Percentiles rank a stretch among this genome's conserved stretches.
Evolutionary conservation across 2,797 vertebrate species (phyloP).

Genomic region (Nasua narica): DNA sequence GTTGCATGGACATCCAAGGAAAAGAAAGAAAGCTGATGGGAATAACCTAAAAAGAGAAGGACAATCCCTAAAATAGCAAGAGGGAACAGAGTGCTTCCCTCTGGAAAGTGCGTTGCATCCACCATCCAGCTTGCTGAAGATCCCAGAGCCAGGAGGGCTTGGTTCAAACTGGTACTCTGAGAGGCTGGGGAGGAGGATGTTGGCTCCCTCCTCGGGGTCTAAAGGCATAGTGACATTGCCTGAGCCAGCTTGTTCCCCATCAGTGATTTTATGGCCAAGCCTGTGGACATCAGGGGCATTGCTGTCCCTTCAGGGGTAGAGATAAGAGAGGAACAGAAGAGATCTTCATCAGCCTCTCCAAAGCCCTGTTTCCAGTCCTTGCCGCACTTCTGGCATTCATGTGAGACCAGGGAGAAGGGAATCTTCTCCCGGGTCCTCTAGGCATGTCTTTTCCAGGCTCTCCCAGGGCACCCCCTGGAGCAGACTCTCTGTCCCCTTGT

Average conservation of each 20-base stretch:
- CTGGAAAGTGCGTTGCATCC: background rate
- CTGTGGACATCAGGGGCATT: background rate
- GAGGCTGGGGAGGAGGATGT: background rate
- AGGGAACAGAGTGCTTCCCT: background rate
- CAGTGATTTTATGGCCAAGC: background rate
- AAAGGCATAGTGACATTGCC: background rate
- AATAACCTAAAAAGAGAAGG: background rate
- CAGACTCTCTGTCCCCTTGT: background rate
- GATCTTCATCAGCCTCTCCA: background rate
- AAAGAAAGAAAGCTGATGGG: background rate
- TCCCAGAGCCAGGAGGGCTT: background rate
- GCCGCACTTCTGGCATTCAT: background rate
- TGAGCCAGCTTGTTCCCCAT: background rate
- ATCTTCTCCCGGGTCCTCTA: background rate
- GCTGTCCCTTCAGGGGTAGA: background rate
- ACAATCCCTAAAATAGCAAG: background rate
- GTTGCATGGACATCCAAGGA: background rate
- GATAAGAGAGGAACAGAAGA: background rate
- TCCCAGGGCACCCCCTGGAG: background rate
- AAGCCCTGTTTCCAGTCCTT: background rate
- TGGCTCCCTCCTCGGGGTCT: background rate
- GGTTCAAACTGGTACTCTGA: background rate
- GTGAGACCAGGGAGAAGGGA: background rate
- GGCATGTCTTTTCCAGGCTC: background rate
- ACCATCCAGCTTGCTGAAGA: background rate